Base-by-base conservation (phyloP, 2,888 invertebrate species). In the Lathronympha strigana region DNA sequence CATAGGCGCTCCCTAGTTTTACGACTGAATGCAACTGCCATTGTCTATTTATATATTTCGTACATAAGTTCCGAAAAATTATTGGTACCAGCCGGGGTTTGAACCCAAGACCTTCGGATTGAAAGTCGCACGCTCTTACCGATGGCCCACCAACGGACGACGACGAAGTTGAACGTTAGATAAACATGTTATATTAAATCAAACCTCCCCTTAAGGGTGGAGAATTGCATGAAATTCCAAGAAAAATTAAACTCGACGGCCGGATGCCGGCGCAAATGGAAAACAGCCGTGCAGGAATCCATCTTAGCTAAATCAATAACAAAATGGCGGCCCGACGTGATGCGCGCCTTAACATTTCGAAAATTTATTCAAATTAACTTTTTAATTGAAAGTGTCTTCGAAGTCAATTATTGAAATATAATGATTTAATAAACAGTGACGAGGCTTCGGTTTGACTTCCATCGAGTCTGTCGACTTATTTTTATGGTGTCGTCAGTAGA, bases 291-390 rank as follows among this genome's bases (percentile, higher is more conserved):
- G 70, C 53, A 54, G 70, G 73, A 70, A 72, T 79, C 72, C 73
- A 71, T 76, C 77, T 78, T 76, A 75, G 75, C 75, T 77, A 76
- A 76, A 76, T 77, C 75, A 71, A 73, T 73, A 69, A 69, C 55
- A 67, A 69, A 68, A 72, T 69, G 69, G 67, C 61, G 8, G 53
- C 67, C 63, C 67, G 68, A 67, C 63, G 57, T 57, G 63, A 50
- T 43, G 36, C 33, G 40, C 28, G 31, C 40, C 33, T 50, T 40
- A 49, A 45, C 53, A 23, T 6, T 17, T 17, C 15, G 15, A 13
- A 50, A 51, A 51, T 63, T 43, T 25, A 43, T 63, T 57, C 33
- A 31, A 58, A 63, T 63, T 63, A 23, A 50, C 40, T 50, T 47
- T 21, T 60, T 51, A 40, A 49, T 6, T 3, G 25, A 17, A 40